These are phyloP conservation scores for Nineta flava DNA, from an alignment of 2,888 invertebrate species.

Conservation along the genomic window DNA sequence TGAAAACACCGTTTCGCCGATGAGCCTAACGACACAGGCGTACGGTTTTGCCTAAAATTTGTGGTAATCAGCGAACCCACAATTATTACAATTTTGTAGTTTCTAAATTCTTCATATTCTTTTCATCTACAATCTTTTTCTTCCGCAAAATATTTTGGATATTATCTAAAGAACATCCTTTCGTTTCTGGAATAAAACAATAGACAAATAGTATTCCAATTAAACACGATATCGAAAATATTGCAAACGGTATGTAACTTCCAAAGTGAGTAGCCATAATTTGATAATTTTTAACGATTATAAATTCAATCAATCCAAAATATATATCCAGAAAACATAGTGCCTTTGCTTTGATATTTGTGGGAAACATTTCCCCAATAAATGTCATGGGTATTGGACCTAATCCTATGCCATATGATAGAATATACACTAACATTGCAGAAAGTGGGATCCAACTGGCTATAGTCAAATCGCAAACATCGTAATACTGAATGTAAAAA, in stretches of 20 bases:
- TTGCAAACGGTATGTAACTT: conserved; percentile 4
- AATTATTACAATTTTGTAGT: too few relatives aligned
- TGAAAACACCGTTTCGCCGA: too few relatives aligned
- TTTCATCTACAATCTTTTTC: background rate
- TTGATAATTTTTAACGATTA: conserved; percentile 2
- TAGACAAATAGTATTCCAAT: background rate
- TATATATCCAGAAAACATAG: conserved; percentile 5
- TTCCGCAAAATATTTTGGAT: conserved; percentile 2
- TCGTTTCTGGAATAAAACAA: conserved; percentile 4
- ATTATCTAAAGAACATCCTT: conserved; percentile 2
- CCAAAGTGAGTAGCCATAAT: background rate
- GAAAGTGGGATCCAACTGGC: conserved; percentile 11
- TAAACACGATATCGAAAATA: conserved; percentile 1
- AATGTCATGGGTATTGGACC: background rate
- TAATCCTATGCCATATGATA: conserved; percentile 1
- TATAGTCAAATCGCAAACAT: conserved; percentile 19
- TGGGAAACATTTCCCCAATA: conserved; percentile 5
- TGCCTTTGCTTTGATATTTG: conserved; percentile 3
- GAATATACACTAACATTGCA: background rate
- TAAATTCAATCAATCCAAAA: conserved; percentile 1
- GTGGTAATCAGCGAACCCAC: too few relatives aligned
- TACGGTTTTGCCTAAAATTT: too few relatives aligned
- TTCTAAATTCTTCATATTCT: too few relatives aligned
- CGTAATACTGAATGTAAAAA: conserved; percentile 10
- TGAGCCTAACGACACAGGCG: too few relatives aligned